phyloP scores from a whole-genome alignment of 1,140 invertebrate genomes.

The Solen grandis region DNA sequence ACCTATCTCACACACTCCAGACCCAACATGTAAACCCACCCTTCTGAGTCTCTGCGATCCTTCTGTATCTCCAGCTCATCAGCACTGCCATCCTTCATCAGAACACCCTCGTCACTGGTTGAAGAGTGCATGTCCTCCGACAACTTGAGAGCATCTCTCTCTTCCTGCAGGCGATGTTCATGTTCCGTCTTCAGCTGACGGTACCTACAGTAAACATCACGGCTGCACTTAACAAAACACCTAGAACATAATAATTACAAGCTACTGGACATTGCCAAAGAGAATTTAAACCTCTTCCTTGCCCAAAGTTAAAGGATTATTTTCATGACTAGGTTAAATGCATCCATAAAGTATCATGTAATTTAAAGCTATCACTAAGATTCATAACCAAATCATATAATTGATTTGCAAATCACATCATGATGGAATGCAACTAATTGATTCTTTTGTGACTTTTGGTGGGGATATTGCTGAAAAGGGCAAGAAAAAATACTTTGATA shows the following conservation, averaged over 20 bases:
- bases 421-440: no score
- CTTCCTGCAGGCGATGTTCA: conserved; percentile 43
- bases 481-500: no score
- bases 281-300: no score
- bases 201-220: conserved; percentile 32
- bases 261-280: neutral
- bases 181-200: conserved; percentile 37
- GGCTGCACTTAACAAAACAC: neutral
- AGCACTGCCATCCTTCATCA: conserved; percentile 84
- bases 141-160: conserved; percentile 49
- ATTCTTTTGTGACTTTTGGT: no score
- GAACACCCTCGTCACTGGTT: conserved; percentile 82
- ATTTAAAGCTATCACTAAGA: no score
- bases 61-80: conserved; percentile 82
- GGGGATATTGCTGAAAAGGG: no score
- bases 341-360: no score
- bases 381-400: no score
- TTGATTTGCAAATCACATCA: no score
- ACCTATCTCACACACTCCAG: conserved; percentile 16
- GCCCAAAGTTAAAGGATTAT: no score
- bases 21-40: conserved; percentile 69
- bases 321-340: no score
- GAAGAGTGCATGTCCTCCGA: conserved; percentile 74
- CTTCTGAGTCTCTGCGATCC: conserved; percentile 78
- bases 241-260: neutral